Evolutionary conservation across 2,888 invertebrate genomes (phyloP).

Genomic region (Drosophila differens): DNA sequence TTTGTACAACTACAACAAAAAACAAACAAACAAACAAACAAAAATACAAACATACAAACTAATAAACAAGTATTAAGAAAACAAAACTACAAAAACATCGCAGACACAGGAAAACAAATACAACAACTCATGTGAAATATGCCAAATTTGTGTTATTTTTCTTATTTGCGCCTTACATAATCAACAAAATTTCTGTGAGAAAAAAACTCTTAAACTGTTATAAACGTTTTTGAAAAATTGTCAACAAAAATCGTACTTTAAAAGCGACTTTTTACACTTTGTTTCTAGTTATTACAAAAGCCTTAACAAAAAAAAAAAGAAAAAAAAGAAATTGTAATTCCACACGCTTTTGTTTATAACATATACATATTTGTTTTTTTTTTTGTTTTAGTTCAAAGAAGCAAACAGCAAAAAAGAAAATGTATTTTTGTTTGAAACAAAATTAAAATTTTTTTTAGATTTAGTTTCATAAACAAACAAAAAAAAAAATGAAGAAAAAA

Average conservation of each 20-base stretch:
- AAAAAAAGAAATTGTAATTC: slow-evolving; percentile 73
- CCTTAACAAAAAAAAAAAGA: slow-evolving; percentile 44
- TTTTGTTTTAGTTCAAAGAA: slow-evolving; percentile 47
- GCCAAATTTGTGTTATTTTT: slow-evolving; percentile 52
- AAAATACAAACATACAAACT: slow-evolving; percentile 4
- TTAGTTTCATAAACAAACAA: slow-evolving; percentile 38
- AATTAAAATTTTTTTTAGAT: slow-evolving; percentile 43
- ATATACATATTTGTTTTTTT: slow-evolving; percentile 51
- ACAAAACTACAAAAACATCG: slow-evolving; percentile 28
- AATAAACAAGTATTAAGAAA: slow-evolving; percentile 48
- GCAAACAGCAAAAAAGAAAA: slow-evolving; percentile 27
- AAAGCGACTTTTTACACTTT: slow-evolving; percentile 44
- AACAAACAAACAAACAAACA: slow-evolving; percentile 16
- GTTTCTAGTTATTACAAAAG: slow-evolving; percentile 56
- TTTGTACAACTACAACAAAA: slow-evolving; percentile 19
- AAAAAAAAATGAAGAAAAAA: slow-evolving; percentile 13
- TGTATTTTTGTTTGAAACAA: slow-evolving; percentile 62
- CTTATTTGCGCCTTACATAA: slow-evolving; percentile 44
- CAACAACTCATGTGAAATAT: slow-evolving; percentile 30
- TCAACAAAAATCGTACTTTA: slow-evolving; percentile 26
- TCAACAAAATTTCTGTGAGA: slow-evolving; percentile 25
- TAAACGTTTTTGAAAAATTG: slow-evolving; percentile 35
- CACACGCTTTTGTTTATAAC: slow-evolving; percentile 79
- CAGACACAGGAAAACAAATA: slow-evolving; percentile 13
- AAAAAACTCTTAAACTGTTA: slow-evolving; percentile 48